Base-by-base conservation (phyloP, 2,113 vertebrate genomes). In the Pitta sordida region DNA sequence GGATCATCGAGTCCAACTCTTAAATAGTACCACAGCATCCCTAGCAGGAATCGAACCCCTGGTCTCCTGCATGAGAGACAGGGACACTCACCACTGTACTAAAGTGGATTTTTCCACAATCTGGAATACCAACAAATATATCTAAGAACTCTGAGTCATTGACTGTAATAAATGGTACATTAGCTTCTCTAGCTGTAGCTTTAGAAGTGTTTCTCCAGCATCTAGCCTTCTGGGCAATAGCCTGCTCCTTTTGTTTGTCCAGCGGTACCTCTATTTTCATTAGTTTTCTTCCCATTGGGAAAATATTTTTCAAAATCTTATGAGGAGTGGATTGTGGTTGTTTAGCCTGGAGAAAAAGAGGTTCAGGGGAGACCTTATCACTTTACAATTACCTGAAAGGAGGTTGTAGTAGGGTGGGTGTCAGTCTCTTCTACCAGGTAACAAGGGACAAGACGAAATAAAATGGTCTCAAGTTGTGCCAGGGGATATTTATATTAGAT, bases 51-150 rank as follows among this genome's bases (percentile, higher is more conserved):
- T n/a, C n/a, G n/a, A n/a, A n/a, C n/a, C n/a, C n/a, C n/a, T n/a
- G n/a, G n/a, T n/a, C n/a, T n/a, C n/a, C n/a, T n/a, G n/a, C n/a
- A n/a, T n/a, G n/a, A n/a, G n/a, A n/a, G n/a, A n/a, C n/a, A n/a
- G n/a, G n/a, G n/a, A n/a, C n/a, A n/a, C n/a, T n/a, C n/a, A n/a
- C n/a, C n/a, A n/a, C n/a, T n/a, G n/a, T n/a, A n/a, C n/a, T n/a
- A n/a, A n/a, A n/a, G n/a, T n/a, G n/a, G n/a, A n/a, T n/a, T n/a
- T n/a, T n/a, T n/a, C n/a, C n/a, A n/a, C n/a, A n/a, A n/a, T n/a
- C n/a, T n/a, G n/a, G n/a, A n/a, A n/a, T n/a, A 32, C 98, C 98
- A 90, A 99, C 98, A 88, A 99, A 99, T 98, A 99, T 98, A 97
- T 99, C 98, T 53, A 99, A 97, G 94, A 99, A 99, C 91, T 99